Evolutionary conservation across 2,113 vertebrate genomes (phyloP), one percentile per base, ranked within the genome.

Genomic region (Hypanus sabinus): DNA sequence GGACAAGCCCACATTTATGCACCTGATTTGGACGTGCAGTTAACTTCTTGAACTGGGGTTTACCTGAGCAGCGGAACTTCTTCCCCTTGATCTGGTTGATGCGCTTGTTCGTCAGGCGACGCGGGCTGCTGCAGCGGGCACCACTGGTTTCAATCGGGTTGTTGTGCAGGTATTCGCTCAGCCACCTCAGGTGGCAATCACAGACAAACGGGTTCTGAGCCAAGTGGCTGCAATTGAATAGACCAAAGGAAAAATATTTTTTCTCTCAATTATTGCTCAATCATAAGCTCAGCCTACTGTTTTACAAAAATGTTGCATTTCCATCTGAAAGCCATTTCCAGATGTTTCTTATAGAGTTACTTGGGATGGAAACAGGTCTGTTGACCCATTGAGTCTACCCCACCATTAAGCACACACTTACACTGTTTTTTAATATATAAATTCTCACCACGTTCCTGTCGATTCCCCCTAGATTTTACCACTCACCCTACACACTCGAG

Each of bases 1-100:
- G 81, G 24, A 57, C n/a, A 16, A 30, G 14, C n/a, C 88, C 62
- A n/a, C 16, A 36, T 18, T 36, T 33, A 91, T 36, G 62, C 3
- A 6, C 95, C 94, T 57, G 95, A 95, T 93, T 94, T 81, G 95
- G 95, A 95, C 94, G 96, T 76, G 95, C 96, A 95, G 96, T 94
- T 94, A 95, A 94, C 95, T 87, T 94, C 95, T 6, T 7, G 94
- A 97, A 97, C 95, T 90, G 94, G 96, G 97, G 12, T 33, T 97
- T 98, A 99, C 99, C 99, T 98, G 99, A 98, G 97, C 99, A 99
- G 96, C 99, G 98, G 98, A 99, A 99, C 98, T 99, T 99, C 97
- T 99, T 99, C 96, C 98, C 98, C 97, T 99, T 99, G 96, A 99
- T 97, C 97, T 99, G 98, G 97, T 98, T 98, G 97, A 99, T 99